Evolutionary conservation across 37 sponge, comb jelly and placozoan genomes (phyloP), one percentile per base, ranked within the genome.

Genomic region (Beroe ovata): DNA sequence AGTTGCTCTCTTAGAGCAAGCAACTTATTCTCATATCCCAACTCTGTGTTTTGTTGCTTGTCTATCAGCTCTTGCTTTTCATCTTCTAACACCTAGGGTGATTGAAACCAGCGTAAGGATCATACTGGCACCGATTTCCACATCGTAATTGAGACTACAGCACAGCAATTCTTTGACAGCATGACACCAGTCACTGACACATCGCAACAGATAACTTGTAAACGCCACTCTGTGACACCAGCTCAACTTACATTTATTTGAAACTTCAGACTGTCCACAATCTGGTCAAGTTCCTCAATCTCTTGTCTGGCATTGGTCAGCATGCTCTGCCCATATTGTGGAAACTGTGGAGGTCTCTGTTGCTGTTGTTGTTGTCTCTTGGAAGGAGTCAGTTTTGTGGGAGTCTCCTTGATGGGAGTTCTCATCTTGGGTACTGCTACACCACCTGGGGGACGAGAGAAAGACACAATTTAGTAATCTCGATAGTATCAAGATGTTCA

Each of bases 231-330:
- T n/a, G n/a, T n/a, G 54, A 47, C 54, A 62, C 20, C 6, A 20
- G 4, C 4, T 62, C 63, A 62, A 62, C 63, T 62, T 62, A 62
- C 63, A 6, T 4, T 4, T 40, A 77, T 21, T 20, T 77, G 54
- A 19, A 36, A 42, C 38, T 42, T 77, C 29, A 77, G 84, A 0
- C 33, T 30, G 28, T 77, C 84, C 28, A 77, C 84, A 3, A 77
- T 77, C 84, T 77, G 25, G 41, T 77, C 84, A n/a, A 77, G 47
- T 26, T 77, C 54, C n/a, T 77, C 84, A 21, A 77, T 77, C 84
- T 77, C 84, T 54, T 36, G 41, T 42, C 38, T 39, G 23, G 84
- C 84, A 40, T 77, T 77, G 47, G 39, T 39, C 28, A 77, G 33
- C 84, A 77, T 40, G 25, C 54, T 77, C 54, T 77, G 84, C 41